Percentiles rank a stretch among this genome's conserved stretches.
phyloP scores from a whole-genome alignment of 2,888 invertebrate genomes.

The Leptura quadrifasciata region DNA sequence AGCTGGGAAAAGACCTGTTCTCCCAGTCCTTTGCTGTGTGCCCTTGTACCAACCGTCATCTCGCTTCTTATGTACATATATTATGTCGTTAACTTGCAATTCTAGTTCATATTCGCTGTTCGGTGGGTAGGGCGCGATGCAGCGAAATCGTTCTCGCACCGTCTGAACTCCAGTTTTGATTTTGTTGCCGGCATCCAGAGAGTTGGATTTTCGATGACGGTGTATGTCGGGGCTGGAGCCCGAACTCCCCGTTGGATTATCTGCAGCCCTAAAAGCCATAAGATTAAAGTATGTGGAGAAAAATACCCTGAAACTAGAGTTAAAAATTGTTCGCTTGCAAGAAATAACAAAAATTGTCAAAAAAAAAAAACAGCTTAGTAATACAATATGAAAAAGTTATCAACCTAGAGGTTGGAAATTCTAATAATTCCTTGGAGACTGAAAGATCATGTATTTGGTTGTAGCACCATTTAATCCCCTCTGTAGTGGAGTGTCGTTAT shows the following conservation, averaged over 20 bases:
- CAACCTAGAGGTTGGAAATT: too few relatives aligned
- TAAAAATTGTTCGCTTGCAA: not conserved
- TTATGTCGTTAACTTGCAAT: constrained; percentile 91
- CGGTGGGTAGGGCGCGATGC: constrained; percentile 95
- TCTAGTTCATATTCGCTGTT: constrained; percentile 95
- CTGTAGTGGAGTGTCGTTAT: too few relatives aligned
- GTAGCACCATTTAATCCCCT: too few relatives aligned
- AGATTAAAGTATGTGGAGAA: not conserved
- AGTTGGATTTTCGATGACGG: constrained; percentile 84
- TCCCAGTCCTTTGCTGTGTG: constrained; percentile 90
- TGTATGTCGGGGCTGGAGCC: constrained; percentile 71
- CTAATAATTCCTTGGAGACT: too few relatives aligned
- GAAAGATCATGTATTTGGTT: too few relatives aligned
- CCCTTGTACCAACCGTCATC: constrained; percentile 98
- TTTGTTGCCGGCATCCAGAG: constrained; percentile 82
- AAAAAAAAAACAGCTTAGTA: too few relatives aligned
- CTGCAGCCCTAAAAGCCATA: constrained; percentile 49
- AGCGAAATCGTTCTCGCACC: constrained; percentile 82
- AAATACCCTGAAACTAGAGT: not conserved
- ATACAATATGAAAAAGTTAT: too few relatives aligned
- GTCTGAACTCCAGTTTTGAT: constrained; percentile 68
- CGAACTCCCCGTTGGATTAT: constrained; percentile 68
- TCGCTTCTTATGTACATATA: constrained; percentile 92
- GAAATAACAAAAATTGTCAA: too few relatives aligned
- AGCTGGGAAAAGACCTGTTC: constrained; percentile 95